Percentiles rank a stretch among this genome's conserved stretches.
phyloP scores from a whole-genome alignment of 2,888 invertebrate species.

The Lasioglossum figueresi region DNA sequence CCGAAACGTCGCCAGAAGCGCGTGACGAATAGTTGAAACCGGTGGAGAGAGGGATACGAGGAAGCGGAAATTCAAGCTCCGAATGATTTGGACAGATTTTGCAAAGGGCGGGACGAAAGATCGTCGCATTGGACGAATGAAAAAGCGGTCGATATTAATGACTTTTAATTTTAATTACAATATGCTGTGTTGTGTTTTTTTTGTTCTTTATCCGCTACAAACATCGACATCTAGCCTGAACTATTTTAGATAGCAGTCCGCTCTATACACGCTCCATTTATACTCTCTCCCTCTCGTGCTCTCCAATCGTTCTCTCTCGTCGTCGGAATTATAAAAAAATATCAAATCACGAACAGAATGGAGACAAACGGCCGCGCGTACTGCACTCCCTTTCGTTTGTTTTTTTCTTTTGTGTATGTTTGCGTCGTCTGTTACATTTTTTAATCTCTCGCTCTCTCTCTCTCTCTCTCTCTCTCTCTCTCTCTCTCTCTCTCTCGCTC shows the following conservation, averaged over 20 bases:
- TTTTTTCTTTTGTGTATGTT: slow-evolving; percentile 12
- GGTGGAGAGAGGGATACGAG: no score
- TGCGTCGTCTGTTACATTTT: slow-evolving; percentile 10
- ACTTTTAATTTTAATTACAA: slow-evolving; percentile 83
- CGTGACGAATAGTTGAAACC: background rate
- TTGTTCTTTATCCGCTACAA: slow-evolving; percentile 82
- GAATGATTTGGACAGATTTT: background rate
- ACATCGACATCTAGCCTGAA: slow-evolving; percentile 84
- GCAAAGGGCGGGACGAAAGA: background rate
- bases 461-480: background rate
- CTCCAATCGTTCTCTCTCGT: slow-evolving; percentile 54
- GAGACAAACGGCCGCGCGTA: slow-evolving; percentile 66
- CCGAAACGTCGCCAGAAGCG: background rate
- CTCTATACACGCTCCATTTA: slow-evolving; percentile 76
- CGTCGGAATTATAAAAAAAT: slow-evolving; percentile 78
- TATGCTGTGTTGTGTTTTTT: slow-evolving; percentile 79
- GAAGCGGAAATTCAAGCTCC: background rate
- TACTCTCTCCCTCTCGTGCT: slow-evolving; percentile 45
- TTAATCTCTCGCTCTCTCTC: slow-evolving; percentile 18
- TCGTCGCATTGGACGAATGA: slow-evolving; percentile 46
- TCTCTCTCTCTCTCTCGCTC: background rate
- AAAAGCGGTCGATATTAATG: slow-evolving; percentile 73
- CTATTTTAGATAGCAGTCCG: slow-evolving; percentile 83
- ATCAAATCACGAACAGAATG: slow-evolving; percentile 80
- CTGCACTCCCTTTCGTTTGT: slow-evolving; percentile 35